Evolutionary conservation across 2,888 invertebrate species (phyloP).

Genomic region (Amphipyra berbera): DNA sequence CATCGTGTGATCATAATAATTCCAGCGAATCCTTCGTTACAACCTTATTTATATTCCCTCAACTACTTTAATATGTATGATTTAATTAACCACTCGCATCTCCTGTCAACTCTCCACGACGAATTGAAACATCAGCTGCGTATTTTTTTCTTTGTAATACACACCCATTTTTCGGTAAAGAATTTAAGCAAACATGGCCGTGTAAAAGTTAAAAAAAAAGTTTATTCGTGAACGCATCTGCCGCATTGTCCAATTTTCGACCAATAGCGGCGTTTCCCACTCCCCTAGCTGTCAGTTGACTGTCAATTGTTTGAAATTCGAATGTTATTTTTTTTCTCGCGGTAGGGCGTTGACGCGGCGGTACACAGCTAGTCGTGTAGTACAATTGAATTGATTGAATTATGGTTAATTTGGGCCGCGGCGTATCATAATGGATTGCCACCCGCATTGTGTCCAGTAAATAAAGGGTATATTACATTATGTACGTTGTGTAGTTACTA

Average conservation of each 20-base stretch:
- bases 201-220: conserved; percentile 65
- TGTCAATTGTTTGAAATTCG: conserved; percentile 83
- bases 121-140: conserved; percentile 84
- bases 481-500: conserved; percentile 33
- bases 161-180: conserved; percentile 78
- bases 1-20: conserved; percentile 64
- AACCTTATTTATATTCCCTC: conserved; percentile 69
- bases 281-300: conserved; percentile 88
- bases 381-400: conserved; percentile 89
- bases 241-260: conserved; percentile 86
- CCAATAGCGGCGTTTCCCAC: conserved; percentile 83
- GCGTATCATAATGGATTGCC: conserved; percentile 82
- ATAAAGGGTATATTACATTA: conserved; percentile 69
- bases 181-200: conserved; percentile 87
- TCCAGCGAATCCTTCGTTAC: conserved; percentile 61
- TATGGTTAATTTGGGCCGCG: conserved; percentile 81
- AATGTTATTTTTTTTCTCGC: conserved; percentile 81
- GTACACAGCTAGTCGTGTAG: conserved; percentile 83
- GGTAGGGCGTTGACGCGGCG: conserved; percentile 85
- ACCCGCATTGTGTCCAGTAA: conserved; percentile 83
- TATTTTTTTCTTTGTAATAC: conserved; percentile 64
- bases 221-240: conserved; percentile 82
- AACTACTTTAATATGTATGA: conserved; percentile 66
- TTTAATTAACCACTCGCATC: conserved; percentile 74
- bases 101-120: conserved; percentile 78